Evolutionary conservation across 2,888 invertebrate genomes (phyloP).

Genomic region (Zaprionus obscuricornis): DNA sequence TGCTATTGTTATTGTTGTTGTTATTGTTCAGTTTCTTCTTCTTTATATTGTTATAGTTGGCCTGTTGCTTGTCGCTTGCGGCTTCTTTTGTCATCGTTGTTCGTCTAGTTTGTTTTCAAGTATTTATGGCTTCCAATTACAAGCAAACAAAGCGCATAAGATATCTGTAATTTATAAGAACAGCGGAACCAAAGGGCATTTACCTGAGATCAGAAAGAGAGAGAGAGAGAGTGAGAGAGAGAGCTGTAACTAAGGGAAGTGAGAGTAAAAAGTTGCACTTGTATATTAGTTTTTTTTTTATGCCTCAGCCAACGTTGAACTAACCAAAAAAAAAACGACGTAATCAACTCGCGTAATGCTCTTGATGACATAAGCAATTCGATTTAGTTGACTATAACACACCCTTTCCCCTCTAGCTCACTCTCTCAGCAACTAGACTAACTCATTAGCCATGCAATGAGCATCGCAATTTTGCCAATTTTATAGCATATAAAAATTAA

Average conservation of each 20-base stretch:
- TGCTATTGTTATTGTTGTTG: background rate
- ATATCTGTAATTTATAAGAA: slow-evolving; percentile 3
- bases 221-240: no score
- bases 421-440: no score
- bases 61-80: no score
- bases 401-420: background rate
- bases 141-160: slow-evolving; percentile 18
- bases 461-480: no score
- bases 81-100: slow-evolving; percentile 43
- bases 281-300: no score
- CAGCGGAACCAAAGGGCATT: no score
- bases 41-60: slow-evolving; percentile 17
- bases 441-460: slow-evolving; percentile 14
- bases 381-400: slow-evolving; percentile 13
- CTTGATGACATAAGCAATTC: slow-evolving; percentile 46
- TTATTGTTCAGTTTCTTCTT: background rate
- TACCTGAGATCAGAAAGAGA: no score
- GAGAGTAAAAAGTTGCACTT: no score
- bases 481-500: no score
- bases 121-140: slow-evolving; percentile 70
- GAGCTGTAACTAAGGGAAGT: no score
- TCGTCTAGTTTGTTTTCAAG: slow-evolving; percentile 44
- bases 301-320: slow-evolving; percentile 50
- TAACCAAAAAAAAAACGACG: slow-evolving; percentile 9
- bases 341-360: slow-evolving; percentile 20